These are phyloP conservation scores for Megaptera novaeangliae DNA, from an alignment of 2,113 vertebrate species.

Conservation along the genomic window DNA sequence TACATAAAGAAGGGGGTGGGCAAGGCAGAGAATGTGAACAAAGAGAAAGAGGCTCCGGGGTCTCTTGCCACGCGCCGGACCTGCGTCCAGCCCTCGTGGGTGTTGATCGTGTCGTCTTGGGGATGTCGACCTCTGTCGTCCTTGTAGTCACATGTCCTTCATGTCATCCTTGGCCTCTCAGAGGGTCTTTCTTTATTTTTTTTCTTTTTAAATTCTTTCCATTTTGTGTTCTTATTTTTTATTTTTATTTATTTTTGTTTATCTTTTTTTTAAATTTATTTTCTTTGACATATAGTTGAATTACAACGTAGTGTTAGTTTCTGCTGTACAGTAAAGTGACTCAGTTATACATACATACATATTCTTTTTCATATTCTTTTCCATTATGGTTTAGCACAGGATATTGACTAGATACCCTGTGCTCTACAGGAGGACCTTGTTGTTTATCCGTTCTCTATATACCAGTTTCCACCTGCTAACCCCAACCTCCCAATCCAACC, in stretches of 20 bases:
- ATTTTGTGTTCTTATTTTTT: neutral
- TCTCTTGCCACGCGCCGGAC: neutral
- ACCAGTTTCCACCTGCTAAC: neutral
- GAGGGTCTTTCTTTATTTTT: neutral
- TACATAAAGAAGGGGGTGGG: accelerated
- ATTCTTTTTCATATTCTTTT: neutral
- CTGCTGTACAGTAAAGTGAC: neutral
- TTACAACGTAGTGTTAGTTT: neutral
- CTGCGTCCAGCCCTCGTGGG: accelerated
- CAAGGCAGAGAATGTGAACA: accelerated
- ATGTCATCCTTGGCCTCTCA: neutral
- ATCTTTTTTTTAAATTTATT: neutral
- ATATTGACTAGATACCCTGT: neutral
- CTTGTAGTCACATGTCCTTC: neutral
- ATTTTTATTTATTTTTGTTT: no score
- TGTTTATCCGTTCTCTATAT: neutral
- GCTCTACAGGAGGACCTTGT: neutral
- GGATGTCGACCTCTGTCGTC: neutral
- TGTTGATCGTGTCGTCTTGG: no score
- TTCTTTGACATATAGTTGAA: neutral
- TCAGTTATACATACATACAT: neutral
- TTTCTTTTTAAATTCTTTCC: neutral
- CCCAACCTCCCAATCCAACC: neutral
- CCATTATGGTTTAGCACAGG: neutral
- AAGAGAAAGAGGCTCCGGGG: neutral